Percentiles rank a stretch among this genome's conserved stretches.
Conservation (phyloP, 2,797 vertebrate genomes). For the Oreortyx pictus region DNA sequence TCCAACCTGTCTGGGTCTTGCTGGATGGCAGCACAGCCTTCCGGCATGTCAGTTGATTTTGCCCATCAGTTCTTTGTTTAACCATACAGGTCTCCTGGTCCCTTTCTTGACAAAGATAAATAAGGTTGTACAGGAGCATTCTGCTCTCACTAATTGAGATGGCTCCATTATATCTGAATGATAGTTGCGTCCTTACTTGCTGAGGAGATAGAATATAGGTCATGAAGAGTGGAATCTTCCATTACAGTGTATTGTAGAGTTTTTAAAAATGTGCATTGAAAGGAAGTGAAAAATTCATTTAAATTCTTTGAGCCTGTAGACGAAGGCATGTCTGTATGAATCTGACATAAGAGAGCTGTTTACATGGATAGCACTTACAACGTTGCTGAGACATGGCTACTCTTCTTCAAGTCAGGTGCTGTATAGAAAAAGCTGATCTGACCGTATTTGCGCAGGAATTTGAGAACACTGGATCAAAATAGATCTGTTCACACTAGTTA, state of each 20-base stretch:
- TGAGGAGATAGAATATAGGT: background rate
- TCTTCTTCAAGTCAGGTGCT: background rate
- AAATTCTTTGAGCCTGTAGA: background rate
- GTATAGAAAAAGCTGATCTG: background rate
- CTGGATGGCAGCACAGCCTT: too few relatives aligned
- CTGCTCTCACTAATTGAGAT: background rate
- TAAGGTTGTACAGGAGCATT: background rate
- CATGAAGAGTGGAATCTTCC: background rate
- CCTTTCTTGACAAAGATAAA: background rate
- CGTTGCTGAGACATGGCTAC: background rate
- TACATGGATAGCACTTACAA: background rate
- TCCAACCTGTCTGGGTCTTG: too few relatives aligned
- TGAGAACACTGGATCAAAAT: background rate
- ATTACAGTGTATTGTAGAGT: background rate
- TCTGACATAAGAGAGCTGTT: background rate
- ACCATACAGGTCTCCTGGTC: too few relatives aligned
- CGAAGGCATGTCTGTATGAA: background rate
- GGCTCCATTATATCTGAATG: background rate
- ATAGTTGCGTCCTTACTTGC: background rate
- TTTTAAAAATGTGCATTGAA: background rate
- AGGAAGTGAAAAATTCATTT: background rate
- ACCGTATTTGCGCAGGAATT: background rate
- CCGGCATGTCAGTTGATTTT: too few relatives aligned
- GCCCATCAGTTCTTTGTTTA: too few relatives aligned
- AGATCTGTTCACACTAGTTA: background rate